Base-by-base conservation (phyloP, 2,113 vertebrate species). In the Meleagris gallopavo region DNA sequence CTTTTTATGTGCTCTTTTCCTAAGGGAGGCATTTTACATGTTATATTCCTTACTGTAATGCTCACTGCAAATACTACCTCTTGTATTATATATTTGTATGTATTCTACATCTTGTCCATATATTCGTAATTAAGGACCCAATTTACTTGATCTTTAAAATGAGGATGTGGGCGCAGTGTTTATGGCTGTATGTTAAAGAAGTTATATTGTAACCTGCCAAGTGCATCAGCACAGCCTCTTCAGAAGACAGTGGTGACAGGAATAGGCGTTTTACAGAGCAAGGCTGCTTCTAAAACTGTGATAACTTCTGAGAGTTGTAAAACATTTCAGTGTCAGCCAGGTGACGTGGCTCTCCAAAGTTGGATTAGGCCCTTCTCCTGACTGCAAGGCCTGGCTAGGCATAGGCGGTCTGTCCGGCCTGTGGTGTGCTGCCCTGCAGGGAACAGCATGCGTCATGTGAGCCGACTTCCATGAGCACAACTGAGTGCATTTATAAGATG, bases 251-350 rank as follows among this genome's bases (percentile, higher is more conserved):
- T 2, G 6, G 11, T 55, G 30, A 21, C 41, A n/a, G 55, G 30
- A 66, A 10, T 5, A 55, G 13, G 5, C 32, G n/a, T 45, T 83
- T 11, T 18, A 7, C 11, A 19, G 60, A 80, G 45, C 0, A 0
- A 32, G 22, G 18, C 20, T 54, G 48, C 15, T 36, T 77, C 55
- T 90, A 40, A 83, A n/a, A n/a, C 50, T 70, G 20, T 30, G 54
- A 21, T 12, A 21, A 38, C 17, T 52, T 71, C 69, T 52, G 13
- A 30, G 34, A 29, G 17, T 30, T 52, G 27, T 52, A 21, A 71
- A 71, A 38, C 18, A 29, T 70, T 70, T 57, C 32, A 65, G n/a
- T 5, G 0, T n/a, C 58, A 48, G 6, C 13, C 27, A 60, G 40
- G 36, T 48, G 54, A 40, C n/a, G 30, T 11, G 13, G 1, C 57